Base-by-base conservation (phyloP, 2,797 vertebrate species). In the Lagorchestes hirsutus region DNA sequence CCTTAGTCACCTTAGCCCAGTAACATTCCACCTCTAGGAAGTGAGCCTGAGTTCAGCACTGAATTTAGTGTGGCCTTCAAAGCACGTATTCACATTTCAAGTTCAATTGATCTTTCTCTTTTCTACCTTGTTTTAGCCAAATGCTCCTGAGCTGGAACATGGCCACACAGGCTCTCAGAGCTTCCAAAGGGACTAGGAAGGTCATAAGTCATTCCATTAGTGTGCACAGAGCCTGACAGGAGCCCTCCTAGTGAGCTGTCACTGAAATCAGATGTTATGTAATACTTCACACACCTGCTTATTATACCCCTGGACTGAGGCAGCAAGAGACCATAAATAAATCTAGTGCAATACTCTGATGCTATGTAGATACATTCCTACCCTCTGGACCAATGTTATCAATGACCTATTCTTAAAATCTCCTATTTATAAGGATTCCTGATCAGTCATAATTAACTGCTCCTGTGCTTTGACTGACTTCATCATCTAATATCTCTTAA, bases 101-200 rank as follows among this genome's bases (percentile, higher is more conserved):
- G 74, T 94, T 93, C 55, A 95, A 97, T 98, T 95, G 98, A 98
- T 98, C 97, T 95, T 82, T 93, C 62, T 67, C 93, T 56, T 93
- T 90, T 93, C 94, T 4, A 93, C 92, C 96, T 96, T 96, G 96
- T 94, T 94, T 93, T 0, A 0, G 82, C 96, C 97, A 97, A 96
- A 93, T 93, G 95, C 94, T 97, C 62, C 0, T 13, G 74, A 96
- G 96, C 97, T 97, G 95, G 97, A 96, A 96, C 92, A 95, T 95
- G 95, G 92, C 95, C 91, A 82, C 93, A 95, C 95, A 94, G 94
- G 62, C 58, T 93, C 95, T 58, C 62, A 13, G 92, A 95, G 82
- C 57, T 92, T 93, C 94, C 95, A 62, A 90, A 92, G 91, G 95
- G 96, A 91, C 93, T 95, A 57, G 57, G 54, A 29, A 57, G 96